Evolutionary conservation across 37 sponge, comb jelly and placozoan species (phyloP).

Genomic region (Mnemiopsis leidyi): DNA sequence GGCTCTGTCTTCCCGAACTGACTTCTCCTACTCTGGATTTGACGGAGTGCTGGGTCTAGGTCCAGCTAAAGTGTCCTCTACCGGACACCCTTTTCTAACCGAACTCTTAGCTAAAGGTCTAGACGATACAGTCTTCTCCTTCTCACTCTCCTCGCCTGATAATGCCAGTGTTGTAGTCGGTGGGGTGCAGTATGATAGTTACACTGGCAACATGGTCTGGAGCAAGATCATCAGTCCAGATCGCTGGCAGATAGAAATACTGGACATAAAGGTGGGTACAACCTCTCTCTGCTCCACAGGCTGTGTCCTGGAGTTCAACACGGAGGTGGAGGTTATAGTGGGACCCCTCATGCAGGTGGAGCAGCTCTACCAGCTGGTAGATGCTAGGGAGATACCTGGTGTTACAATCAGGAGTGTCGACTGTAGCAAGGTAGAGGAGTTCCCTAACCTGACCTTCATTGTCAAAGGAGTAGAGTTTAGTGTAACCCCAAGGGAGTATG

Average conservation of each 20-base stretch:
- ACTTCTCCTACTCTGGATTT: background rate
- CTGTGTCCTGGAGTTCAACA: background rate
- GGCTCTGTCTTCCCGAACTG: background rate
- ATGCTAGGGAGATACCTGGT: background rate
- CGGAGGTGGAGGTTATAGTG: background rate
- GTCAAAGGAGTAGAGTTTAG: background rate
- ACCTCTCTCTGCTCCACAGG: background rate
- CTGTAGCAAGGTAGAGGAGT: background rate
- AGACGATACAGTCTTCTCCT: background rate
- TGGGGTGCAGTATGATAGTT: background rate
- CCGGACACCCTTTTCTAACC: background rate
- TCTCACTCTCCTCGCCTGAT: background rate
- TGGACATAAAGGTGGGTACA: background rate
- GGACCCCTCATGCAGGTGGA: background rate
- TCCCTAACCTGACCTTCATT: background rate
- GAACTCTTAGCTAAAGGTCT: background rate
- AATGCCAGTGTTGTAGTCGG: background rate
- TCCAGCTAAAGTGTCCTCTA: background rate
- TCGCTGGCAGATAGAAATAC: background rate
- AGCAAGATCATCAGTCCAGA: background rate
- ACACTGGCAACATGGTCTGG: background rate
- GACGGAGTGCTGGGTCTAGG: background rate
- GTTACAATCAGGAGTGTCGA: background rate
- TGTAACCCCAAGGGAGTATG: background rate
- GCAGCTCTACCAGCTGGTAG: background rate